These are phyloP conservation scores for Pachydiplax longipennis DNA, from an alignment of 2,888 invertebrate species.

Conservation along the genomic window DNA sequence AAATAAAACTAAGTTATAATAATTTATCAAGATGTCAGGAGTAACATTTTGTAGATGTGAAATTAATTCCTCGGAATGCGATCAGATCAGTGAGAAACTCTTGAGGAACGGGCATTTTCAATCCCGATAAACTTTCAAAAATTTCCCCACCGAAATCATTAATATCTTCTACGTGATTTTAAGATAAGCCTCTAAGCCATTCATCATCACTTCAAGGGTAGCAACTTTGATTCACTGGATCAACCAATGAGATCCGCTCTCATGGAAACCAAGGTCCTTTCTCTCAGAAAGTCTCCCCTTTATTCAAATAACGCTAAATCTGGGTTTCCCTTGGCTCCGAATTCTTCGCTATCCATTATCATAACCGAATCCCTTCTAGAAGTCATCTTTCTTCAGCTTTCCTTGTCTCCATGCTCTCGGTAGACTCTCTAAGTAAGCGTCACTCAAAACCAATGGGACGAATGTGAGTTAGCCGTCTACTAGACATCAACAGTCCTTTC, in stretches of 20 bases:
- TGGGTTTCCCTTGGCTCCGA: constrained; percentile 10
- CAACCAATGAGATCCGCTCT: neutral
- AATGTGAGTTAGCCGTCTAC: neutral
- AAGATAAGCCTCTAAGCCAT: neutral
- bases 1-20: no score
- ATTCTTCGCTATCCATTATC: constrained; percentile 26
- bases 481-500: neutral
- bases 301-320: constrained; percentile 31
- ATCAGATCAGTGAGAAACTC: no score
- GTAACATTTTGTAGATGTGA: no score
- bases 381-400: neutral
- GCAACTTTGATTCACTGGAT: neutral
- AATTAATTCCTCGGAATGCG: no score
- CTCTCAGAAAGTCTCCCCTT: neutral
- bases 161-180: no score
- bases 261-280: neutral
- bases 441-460: constrained; percentile 33
- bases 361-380: neutral
- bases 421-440: constrained; percentile 6
- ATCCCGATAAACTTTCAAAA: no score
- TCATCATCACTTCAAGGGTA: neutral
- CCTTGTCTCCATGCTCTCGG: neutral
- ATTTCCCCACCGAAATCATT: no score
- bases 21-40: no score
- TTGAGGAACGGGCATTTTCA: no score